Conservation (phyloP, 2,888 invertebrate genomes). For the Polietes domitor region DNA sequence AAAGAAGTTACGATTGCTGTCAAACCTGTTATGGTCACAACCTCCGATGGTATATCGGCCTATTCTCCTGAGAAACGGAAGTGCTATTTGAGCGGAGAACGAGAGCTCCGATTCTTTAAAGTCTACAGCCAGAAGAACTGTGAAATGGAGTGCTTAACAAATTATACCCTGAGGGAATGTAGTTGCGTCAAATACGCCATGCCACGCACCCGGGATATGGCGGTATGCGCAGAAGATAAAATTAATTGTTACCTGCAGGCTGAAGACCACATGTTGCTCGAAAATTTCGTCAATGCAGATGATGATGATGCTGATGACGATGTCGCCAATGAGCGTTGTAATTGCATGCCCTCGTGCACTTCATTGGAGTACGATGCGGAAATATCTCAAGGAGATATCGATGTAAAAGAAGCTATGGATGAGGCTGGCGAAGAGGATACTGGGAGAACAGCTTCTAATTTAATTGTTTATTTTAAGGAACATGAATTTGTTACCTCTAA, state of each 20-base stretch:
- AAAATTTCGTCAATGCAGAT: slow-evolving; percentile 71
- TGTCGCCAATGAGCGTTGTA: slow-evolving; percentile 72
- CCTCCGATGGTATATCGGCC: slow-evolving; percentile 83
- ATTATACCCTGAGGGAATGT: slow-evolving; percentile 84
- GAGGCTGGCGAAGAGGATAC: slow-evolving; percentile 81
- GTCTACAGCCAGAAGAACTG: slow-evolving; percentile 88
- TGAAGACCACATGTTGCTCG: slow-evolving; percentile 75
- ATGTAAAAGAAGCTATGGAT: slow-evolving; percentile 74
- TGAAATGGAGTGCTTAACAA: slow-evolving; percentile 87
- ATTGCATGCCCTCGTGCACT: slow-evolving; percentile 79
- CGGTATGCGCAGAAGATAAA: slow-evolving; percentile 79
- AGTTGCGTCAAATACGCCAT: slow-evolving; percentile 87
- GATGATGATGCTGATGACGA: slow-evolving; percentile 69
- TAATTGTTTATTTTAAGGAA: slow-evolving; percentile 84
- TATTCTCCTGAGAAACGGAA: slow-evolving; percentile 84
- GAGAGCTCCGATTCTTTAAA: slow-evolving; percentile 84
- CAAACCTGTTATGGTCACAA: slow-evolving; percentile 89
- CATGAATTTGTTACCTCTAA: slow-evolving; percentile 86
- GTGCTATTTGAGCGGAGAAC: slow-evolving; percentile 86
- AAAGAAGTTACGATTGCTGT: slow-evolving; percentile 87
- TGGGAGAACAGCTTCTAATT: slow-evolving; percentile 81
- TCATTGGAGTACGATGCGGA: slow-evolving; percentile 77
- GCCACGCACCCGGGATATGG: slow-evolving; percentile 81
- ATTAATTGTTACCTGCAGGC: slow-evolving; percentile 79
- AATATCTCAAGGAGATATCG: slow-evolving; percentile 78